Evolutionary conservation across 2,888 invertebrate genomes (phyloP), one percentile per base, ranked within the genome.

Genomic region (Dasypogon diadema): DNA sequence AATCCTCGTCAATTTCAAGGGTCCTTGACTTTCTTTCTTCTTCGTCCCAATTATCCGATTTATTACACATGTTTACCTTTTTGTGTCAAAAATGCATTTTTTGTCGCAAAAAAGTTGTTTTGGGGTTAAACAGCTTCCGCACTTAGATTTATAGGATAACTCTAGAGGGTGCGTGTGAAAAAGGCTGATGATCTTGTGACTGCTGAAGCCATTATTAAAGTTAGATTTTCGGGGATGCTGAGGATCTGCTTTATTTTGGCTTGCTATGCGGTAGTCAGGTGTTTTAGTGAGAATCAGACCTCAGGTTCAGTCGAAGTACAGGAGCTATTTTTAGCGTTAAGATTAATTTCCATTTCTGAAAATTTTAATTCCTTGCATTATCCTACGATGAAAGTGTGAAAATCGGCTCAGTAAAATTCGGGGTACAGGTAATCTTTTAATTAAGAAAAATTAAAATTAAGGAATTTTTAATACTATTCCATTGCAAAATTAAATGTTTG

Each of bases 21-120:
- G 83, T 83, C 82, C 84, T 85, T 84, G 83, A 83, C 84, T 84
- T 81, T 80, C 74, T 79, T 79, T 81, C 37, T 46, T 24, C 21
- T 65, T 22, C 24, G 24, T 18, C 76, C 55, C 55, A 63, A 65
- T 65, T 65, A 63, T 76, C 73, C 58, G 58, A 74, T 74, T 74
- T 73, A 82, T 82, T 81, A 81, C 83, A 80, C 81, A 18, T 83
- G 81, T 82, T 81, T 81, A 82, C 82, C 82, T 42, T 80, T 83
- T 83, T 79, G 81, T 84, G 83, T 82, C 83, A 81, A 83, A 83
- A 84, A 83, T 79, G 79, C 77, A 78, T 79, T 83, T 83, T 84
- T 83, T 83, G 80, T 81, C 80, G 80, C n/a, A 79, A 83, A 83
- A 83, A 81, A 77, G 72, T 77, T 76, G 8, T 46, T 77, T 76